Conservation (phyloP, 2,888 invertebrate species). For the Dexiosoma caninum region DNA sequence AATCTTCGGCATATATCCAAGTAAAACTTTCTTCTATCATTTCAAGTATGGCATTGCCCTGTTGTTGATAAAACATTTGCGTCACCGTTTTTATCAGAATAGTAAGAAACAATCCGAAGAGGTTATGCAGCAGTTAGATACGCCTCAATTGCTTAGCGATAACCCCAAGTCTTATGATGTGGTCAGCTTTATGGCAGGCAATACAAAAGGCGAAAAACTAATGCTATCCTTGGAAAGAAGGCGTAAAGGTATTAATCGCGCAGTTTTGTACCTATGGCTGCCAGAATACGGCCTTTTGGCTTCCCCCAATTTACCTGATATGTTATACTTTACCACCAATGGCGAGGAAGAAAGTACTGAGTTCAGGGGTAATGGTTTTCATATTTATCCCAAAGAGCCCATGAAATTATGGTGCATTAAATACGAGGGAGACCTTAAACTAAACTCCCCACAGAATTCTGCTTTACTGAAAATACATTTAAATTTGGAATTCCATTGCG, state of each 20-base stretch:
- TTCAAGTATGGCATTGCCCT: constrained; percentile 79
- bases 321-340: constrained; percentile 80
- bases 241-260: constrained; percentile 83
- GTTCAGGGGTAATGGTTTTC: constrained; percentile 85
- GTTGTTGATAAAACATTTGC: constrained; percentile 75
- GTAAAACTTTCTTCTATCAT: constrained; percentile 80
- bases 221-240: constrained; percentile 84
- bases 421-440: constrained; percentile 83
- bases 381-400: constrained; percentile 82
- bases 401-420: constrained; percentile 86
- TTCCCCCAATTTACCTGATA: constrained; percentile 85
- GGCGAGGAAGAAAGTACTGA: constrained; percentile 78
- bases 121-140: constrained; percentile 78
- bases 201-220: constrained; percentile 82
- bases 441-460: constrained; percentile 67
- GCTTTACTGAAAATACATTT: constrained; percentile 80
- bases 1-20: constrained; percentile 80
- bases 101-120: constrained; percentile 66
- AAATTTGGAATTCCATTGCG: constrained; percentile 82
- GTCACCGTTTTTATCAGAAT: constrained; percentile 76
- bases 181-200: constrained; percentile 86
- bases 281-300: constrained; percentile 85
- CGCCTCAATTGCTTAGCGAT: constrained; percentile 78
- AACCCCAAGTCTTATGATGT: constrained; percentile 84
- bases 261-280: constrained; percentile 83